Evolutionary conservation across 2,797 vertebrate species (phyloP).

Genomic region (Hypotaenidia philippensis): DNA sequence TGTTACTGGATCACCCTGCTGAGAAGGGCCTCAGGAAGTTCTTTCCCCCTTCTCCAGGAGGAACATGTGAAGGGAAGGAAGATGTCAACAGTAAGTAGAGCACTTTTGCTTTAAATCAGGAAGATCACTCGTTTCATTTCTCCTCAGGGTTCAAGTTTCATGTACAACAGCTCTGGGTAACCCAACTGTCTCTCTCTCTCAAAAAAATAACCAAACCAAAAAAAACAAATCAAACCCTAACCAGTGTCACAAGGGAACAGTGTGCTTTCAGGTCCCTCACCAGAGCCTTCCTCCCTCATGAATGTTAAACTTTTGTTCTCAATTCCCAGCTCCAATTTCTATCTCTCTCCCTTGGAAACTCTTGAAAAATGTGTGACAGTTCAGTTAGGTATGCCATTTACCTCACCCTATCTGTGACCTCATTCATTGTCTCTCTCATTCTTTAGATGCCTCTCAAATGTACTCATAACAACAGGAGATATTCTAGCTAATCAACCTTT

Average conservation of each 20-base stretch:
- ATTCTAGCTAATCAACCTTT: not conserved
- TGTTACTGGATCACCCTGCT: not conserved
- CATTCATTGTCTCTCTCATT: not conserved
- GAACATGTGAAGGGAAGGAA: not conserved
- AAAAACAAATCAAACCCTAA: not conserved
- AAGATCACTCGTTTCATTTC: not conserved
- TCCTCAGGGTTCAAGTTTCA: not conserved
- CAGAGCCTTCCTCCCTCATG: not conserved
- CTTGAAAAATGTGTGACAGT: not conserved
- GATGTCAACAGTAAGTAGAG: not conserved
- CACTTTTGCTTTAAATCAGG: not conserved
- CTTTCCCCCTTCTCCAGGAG: not conserved
- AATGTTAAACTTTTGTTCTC: not conserved
- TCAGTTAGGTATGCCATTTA: not conserved
- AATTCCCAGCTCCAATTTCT: not conserved
- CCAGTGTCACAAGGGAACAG: not conserved
- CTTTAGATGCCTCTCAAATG: constrained; percentile 3
- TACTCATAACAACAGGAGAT: not conserved
- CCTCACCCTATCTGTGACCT: not conserved
- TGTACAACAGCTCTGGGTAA: not conserved
- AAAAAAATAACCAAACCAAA: not conserved
- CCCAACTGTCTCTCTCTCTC: not conserved
- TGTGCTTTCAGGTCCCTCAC: fast-evolving
- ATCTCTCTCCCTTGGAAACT: not conserved
- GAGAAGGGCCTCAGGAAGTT: not conserved